Evolutionary conservation across 53 echinoderm and acorn worm genomes (phyloP), one percentile per base, ranked within the genome.

Genomic region (Actinopyga echinites): DNA sequence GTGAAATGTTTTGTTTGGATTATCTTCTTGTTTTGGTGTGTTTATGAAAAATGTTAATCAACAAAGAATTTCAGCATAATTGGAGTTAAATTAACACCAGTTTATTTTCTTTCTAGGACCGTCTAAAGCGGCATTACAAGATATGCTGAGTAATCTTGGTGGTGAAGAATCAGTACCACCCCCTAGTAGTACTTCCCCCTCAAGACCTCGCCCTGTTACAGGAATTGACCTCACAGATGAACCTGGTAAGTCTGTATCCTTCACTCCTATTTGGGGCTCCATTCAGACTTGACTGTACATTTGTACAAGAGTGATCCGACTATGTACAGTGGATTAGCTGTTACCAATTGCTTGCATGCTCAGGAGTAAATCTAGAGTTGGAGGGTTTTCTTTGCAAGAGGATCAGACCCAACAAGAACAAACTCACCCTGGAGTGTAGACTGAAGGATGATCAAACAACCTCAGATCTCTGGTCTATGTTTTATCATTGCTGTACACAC

Each of bases 101-200:
- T 69, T 12, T 36, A 34, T 53, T 77, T 35, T 56, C 59, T 64
- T 62, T 8, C 21, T 53, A 99, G 95, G 99, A 79, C 99, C 99
- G 34, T 95, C 95, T 68, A 95, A 95, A 80, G 92, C 83, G 56
- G 94, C 95, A 64, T 82, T 99, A 67, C 99, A 99, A 83, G 93
- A 94, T 59, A 99, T 99, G 99, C 75, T 99, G 73, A 94, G 90
- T 69, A 99, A 99, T 77, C 89, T 99, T 49, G 90, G 87, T 61
- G 88, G 91, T 29, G 93, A 93, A 35, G 99, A 99, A 59, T 89
- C 87, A 12, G 58, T 86, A 42, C 84, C 86, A 64, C 91, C 88
- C 32, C 88, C 88, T 30, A 53, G 86, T 30, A 58, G 66, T 29
- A 4, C 67, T 57, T 65, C 91, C 61, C 55, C 85, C 10, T 68